These are phyloP conservation scores for Phylloscopus trochiloides DNA, from an alignment of 2,113 vertebrate genomes.

Conservation along the genomic window DNA sequence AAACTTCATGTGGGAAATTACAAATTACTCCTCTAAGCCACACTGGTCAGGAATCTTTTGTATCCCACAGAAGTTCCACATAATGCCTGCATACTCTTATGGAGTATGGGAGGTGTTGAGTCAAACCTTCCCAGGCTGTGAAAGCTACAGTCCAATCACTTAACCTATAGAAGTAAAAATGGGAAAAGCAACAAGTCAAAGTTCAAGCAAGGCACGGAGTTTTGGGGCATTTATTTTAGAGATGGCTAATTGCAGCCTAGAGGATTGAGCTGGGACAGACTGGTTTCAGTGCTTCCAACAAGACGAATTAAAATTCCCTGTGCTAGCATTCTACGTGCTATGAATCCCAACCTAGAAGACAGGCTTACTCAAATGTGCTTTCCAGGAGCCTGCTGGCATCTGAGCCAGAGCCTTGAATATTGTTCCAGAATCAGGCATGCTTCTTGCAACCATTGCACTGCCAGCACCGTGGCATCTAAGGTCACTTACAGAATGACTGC, in stretches of 20 bases:
- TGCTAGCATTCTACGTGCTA: neutral
- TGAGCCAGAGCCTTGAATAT: neutral
- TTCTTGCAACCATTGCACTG: neutral
- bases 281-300: neutral
- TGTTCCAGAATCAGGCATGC: neutral
- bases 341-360: neutral
- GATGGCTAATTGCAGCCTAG: neutral
- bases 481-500: neutral
- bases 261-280: neutral
- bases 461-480: neutral
- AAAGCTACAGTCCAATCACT: neutral
- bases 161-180: neutral
- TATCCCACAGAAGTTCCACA: accelerated
- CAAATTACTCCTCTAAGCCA: neutral
- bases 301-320: neutral
- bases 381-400: neutral
- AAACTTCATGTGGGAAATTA: neutral
- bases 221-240: neutral
- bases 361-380: neutral
- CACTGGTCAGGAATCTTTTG: neutral
- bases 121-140: neutral
- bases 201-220: neutral
- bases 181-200: neutral
- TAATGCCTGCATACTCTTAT: neutral
- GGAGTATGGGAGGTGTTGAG: neutral